phyloP scores from a whole-genome alignment of 2,888 invertebrate genomes.

The Trichogramma dendrolimi region DNA sequence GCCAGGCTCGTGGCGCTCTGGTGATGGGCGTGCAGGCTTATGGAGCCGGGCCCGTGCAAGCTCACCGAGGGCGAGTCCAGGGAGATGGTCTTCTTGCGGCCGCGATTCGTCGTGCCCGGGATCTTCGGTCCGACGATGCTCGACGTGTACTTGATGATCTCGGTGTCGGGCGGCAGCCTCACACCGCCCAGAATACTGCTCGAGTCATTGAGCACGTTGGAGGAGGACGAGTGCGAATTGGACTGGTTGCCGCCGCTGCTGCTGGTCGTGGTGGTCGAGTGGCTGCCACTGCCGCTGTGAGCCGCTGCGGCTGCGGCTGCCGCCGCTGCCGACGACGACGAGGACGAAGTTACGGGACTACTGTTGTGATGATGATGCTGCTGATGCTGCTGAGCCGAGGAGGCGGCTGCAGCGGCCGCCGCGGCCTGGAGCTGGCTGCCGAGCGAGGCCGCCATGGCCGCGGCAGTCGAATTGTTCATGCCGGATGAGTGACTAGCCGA shows the following conservation, averaged over 20 bases:
- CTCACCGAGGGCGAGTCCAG: constrained; percentile 70
- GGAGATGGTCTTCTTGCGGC: constrained; percentile 84
- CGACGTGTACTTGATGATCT: constrained; percentile 86
- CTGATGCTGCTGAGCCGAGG: neutral
- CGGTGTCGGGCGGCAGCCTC: constrained; percentile 80
- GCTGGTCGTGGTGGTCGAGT: constrained; percentile 30
- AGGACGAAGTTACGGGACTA: constrained; percentile 13
- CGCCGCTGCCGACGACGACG: constrained; percentile 16
- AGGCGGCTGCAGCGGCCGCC: neutral
- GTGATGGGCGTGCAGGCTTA: constrained; percentile 45
- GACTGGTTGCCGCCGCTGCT: constrained; percentile 29
- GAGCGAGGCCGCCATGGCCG: constrained; percentile 35
- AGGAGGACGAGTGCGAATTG: neutral
- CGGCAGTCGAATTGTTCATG: constrained; percentile 39
- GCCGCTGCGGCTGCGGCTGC: constrained; percentile 11
- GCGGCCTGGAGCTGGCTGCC: constrained; percentile 17
- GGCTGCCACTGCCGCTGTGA: constrained; percentile 29
- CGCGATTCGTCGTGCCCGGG: constrained; percentile 78
- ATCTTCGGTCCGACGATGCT: constrained; percentile 82
- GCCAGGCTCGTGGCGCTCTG: constrained; percentile 30
- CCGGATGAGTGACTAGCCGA: constrained; percentile 31
- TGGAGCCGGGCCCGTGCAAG: constrained; percentile 55
- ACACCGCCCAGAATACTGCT: constrained; percentile 79
- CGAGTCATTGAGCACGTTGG: constrained; percentile 62
- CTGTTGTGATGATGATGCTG: constrained; percentile 1